Conservation (phyloP, 2,888 invertebrate species). For the Drosophila atripex region DNA sequence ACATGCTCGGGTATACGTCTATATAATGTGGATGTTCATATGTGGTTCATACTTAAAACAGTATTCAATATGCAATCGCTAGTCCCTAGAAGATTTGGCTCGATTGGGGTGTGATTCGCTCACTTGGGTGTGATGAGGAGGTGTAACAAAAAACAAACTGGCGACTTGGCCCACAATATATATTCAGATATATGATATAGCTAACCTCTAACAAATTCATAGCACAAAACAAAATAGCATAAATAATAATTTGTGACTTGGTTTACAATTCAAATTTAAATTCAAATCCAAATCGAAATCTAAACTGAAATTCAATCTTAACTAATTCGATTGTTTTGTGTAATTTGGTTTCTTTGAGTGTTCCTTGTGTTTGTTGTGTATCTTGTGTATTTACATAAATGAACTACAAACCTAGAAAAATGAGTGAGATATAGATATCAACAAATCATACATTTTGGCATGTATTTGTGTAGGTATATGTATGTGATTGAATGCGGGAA, state of each 20-base stretch:
- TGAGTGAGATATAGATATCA: conserved; percentile 47
- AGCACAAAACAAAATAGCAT: conserved; percentile 33
- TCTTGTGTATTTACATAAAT: conserved; percentile 71
- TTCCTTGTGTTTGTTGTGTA: conserved; percentile 18
- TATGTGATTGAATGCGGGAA: conserved; percentile 53
- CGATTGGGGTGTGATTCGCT: conserved; percentile 31
- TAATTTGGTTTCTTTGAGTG: conserved; percentile 38
- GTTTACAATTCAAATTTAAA: conserved; percentile 7
- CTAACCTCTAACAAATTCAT: conserved; percentile 33
- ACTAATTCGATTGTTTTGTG: conserved; percentile 36
- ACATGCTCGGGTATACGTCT: conserved; percentile 30
- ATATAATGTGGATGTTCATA: conserved; percentile 35
- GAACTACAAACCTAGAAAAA: conserved; percentile 56
- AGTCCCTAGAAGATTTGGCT: conserved; percentile 59
- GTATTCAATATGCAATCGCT: conserved; percentile 55
- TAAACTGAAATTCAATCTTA: conserved; percentile 63
- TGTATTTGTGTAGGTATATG: conserved; percentile 53
- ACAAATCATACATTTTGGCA: conserved; percentile 61
- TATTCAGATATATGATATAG: conserved; percentile 6
- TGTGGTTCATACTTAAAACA: conserved; percentile 71
- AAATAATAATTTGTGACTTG: conserved; percentile 50
- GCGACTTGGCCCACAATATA: conserved; percentile 20
- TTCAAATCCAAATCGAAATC: conserved; percentile 25
- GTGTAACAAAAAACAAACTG: conserved; percentile 36
- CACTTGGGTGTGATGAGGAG: conserved; percentile 35